Evolutionary conservation across 2,797 vertebrate species (phyloP), one percentile per base, ranked within the genome.

Genomic region (Manis pentadactyla): DNA sequence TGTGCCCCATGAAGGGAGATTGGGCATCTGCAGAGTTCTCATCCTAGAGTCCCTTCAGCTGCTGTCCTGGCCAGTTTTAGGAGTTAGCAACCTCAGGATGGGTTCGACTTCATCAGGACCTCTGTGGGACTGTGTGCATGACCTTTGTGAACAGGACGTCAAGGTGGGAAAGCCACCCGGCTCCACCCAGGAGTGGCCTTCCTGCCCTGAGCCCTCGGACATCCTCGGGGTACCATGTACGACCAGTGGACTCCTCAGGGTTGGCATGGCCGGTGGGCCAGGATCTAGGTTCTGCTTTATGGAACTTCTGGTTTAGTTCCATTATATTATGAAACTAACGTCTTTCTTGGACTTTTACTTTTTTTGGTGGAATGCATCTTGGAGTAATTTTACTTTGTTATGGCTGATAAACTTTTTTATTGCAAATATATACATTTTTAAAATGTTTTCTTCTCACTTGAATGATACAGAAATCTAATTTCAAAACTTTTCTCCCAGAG

Each of bases 361-460:
- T 71, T 88, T 78, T 69, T 19, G 25, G 19, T 81, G 21, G 49
- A 77, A 49, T 12, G 78, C 27, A 66, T 55, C 9, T 49, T 51
- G 12, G 61, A 42, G 10, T 57, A 42, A 25, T 59, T 46, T 57
- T 51, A 46, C n/a, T 61, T 37, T 25, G 27, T 77, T 46, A 49
- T 55, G 25, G 12, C 19, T 87, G 66, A n/a, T 79, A 93, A 95
- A 64, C 14, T 8, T 66, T 85, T 97, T 82, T 55, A 64, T 42
- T 59, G 7, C 11, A 15, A 64, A 46, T 29, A 46, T 46, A 46
- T 46, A 46, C 46, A 46, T 46, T 46, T 46, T 46, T 11, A 46
- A 46, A 46, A 46, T 2, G 46, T 46, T 9, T 10, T 82, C 13
- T n/a, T 64, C 25, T 57, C 27, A 34, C 61, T 86, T 92, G 55